These are phyloP conservation scores for Lutraria lutraria DNA, from an alignment of 2,888 invertebrate species.

Conservation along the genomic window DNA sequence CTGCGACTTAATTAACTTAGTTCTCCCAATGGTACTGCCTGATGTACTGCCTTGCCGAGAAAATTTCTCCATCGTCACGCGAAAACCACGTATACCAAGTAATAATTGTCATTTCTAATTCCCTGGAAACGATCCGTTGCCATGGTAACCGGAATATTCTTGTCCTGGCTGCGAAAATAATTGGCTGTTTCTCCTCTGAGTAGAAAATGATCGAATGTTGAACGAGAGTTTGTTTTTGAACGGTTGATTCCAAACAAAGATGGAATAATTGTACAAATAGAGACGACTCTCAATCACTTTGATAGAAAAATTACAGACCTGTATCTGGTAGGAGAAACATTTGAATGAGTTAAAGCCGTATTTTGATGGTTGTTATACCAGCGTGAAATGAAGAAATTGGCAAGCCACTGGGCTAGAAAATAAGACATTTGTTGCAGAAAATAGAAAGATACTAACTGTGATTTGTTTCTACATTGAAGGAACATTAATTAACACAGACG, in stretches of 20 bases:
- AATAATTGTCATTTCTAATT: slow-evolving; percentile 71
- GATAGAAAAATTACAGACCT: slow-evolving; percentile 33
- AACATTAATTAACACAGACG: background rate
- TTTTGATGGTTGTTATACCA: slow-evolving; percentile 45
- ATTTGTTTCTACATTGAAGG: background rate
- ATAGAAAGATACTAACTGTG: slow-evolving; percentile 11
- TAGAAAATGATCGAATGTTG: slow-evolving; percentile 50
- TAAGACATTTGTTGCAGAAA: slow-evolving; percentile 46
- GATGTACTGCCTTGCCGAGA: slow-evolving; percentile 42
- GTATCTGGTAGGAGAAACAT: slow-evolving; percentile 10
- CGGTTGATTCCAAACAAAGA: slow-evolving; percentile 42
- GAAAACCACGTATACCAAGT: slow-evolving; percentile 62
- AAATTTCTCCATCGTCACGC: slow-evolving; percentile 62
- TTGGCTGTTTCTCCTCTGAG: slow-evolving; percentile 63
- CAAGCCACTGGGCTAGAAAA: slow-evolving; percentile 53
- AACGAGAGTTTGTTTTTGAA: slow-evolving; percentile 48
- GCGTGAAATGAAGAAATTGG: slow-evolving; percentile 53
- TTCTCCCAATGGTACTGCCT: slow-evolving; percentile 59
- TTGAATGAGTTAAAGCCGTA: slow-evolving; percentile 23
- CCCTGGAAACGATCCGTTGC: slow-evolving; percentile 66
- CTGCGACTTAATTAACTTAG: slow-evolving; percentile 63
- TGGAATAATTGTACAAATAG: slow-evolving; percentile 60
- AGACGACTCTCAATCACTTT: slow-evolving; percentile 51
- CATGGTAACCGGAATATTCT: slow-evolving; percentile 64
- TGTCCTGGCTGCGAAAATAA: slow-evolving; percentile 67